Percentiles rank a stretch among this genome's conserved stretches.
Evolutionary conservation across 2,888 invertebrate genomes (phyloP).

Genomic region (Paralinhomoeus sp.): DNA sequence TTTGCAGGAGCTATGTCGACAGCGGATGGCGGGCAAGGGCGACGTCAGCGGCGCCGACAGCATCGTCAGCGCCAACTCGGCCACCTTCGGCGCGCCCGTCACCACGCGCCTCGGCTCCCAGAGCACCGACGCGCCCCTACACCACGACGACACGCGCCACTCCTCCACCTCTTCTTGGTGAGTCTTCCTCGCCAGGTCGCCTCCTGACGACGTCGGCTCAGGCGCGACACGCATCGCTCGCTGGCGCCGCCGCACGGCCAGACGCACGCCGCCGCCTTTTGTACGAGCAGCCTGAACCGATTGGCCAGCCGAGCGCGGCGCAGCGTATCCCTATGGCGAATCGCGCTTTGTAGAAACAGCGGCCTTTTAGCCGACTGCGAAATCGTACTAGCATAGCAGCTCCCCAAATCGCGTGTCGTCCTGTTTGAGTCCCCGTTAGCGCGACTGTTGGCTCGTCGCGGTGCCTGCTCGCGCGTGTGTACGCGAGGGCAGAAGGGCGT

Average conservation of each 20-base stretch:
- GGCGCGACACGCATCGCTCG: too few species aligned
- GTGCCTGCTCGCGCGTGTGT: neutral
- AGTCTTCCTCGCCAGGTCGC: slow-evolving; percentile 1
- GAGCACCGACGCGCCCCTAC: neutral
- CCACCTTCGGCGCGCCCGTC: neutral
- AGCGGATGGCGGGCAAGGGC: slow-evolving; percentile 11
- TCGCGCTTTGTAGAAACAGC: too few species aligned
- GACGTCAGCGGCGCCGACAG: neutral
- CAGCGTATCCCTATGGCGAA: too few species aligned
- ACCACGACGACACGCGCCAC: slow-evolving; percentile 6
- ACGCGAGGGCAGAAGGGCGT: neutral
- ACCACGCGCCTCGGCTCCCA: slow-evolving; percentile 2
- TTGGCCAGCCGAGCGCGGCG: too few species aligned
- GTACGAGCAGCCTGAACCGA: too few species aligned
- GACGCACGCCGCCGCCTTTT: too few species aligned
- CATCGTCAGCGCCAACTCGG: neutral
- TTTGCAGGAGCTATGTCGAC: slow-evolving; percentile 19
- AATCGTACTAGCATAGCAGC: too few species aligned
- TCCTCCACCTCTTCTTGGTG: slow-evolving; percentile 14
- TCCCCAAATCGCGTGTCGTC: too few species aligned
- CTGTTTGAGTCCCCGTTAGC: neutral
- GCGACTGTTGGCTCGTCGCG: neutral
- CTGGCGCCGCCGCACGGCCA: too few species aligned
- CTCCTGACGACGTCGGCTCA: too few species aligned
- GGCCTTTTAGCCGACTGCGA: too few species aligned